These are phyloP conservation scores for Oryzias sinensis DNA, from an alignment of 2,797 vertebrate genomes.

Conservation along the genomic window DNA sequence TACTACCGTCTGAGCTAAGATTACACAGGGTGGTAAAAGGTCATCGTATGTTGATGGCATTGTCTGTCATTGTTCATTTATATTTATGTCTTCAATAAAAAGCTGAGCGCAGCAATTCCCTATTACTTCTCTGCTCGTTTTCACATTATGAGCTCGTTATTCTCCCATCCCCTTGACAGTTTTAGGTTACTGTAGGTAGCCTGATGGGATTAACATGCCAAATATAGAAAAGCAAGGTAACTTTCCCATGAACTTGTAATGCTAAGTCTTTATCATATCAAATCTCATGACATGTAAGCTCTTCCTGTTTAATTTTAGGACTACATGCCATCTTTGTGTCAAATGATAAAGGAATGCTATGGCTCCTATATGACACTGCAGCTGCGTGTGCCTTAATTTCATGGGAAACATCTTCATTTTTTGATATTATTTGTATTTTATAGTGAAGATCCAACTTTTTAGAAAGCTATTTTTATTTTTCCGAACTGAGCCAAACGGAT, in stretches of 20 bases:
- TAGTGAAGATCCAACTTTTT: no score
- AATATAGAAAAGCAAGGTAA: slow-evolving; percentile 24
- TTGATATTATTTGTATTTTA: no score
- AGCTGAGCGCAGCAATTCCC: slow-evolving; percentile 17
- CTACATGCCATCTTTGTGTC: slow-evolving; percentile 41
- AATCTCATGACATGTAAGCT: slow-evolving; percentile 37
- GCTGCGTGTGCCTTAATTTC: slow-evolving; percentile 20
- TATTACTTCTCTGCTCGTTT: slow-evolving; percentile 36
- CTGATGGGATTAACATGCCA: slow-evolving; percentile 48
- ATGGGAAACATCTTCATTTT: slow-evolving; percentile 49
- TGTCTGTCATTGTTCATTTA: slow-evolving; percentile 20
- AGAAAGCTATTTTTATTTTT: no score
- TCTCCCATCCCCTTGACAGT: slow-evolving; percentile 48
- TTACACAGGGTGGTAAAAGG: slow-evolving; percentile 18
- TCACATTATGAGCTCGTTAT: slow-evolving; percentile 38
- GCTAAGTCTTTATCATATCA: slow-evolving; percentile 19
- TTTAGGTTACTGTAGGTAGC: slow-evolving; percentile 40
- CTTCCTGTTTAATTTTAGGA: slow-evolving; percentile 37
- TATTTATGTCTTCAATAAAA: slow-evolving; percentile 49
- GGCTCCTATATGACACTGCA: slow-evolving; percentile 10
- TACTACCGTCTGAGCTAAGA: slow-evolving; percentile 22
- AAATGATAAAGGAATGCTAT: slow-evolving; percentile 11
- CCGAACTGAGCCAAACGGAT: no score
- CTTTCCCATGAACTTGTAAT: slow-evolving; percentile 51
- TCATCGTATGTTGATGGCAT: slow-evolving; percentile 32